A percentile compares a stretch with the other conserved stretches of the same genome.
phyloP scores from a whole-genome alignment of 2,888 invertebrate species.

The Petrolisthes manimaculis region DNA sequence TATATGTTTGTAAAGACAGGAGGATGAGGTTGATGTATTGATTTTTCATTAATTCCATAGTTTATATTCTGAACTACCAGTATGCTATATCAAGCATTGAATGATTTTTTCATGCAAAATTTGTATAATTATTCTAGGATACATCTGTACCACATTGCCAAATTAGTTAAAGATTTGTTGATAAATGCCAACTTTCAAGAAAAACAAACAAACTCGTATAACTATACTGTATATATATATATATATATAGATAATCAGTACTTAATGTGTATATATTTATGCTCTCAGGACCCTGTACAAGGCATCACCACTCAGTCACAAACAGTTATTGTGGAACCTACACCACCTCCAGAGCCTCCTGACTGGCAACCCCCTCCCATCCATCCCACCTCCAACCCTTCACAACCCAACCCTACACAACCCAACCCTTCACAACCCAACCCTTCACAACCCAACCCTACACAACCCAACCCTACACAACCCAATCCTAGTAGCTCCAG shows the following conservation, averaged over 20 bases:
- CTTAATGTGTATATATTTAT: not conserved
- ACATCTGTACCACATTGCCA: too few relatives aligned
- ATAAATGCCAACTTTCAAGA: not conserved
- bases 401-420: not conserved
- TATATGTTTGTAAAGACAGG: too few relatives aligned
- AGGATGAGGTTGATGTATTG: too few relatives aligned
- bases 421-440: not conserved
- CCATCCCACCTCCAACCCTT: not conserved
- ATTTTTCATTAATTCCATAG: too few relatives aligned
- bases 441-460: not conserved
- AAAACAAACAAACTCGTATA: not conserved
- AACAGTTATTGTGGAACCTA: slow-evolving; percentile 45
- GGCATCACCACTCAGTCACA: slow-evolving; percentile 47
- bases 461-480: not conserved
- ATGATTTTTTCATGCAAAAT: not conserved
- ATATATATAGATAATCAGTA: not conserved
- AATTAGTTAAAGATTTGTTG: too few relatives aligned
- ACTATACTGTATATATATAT: not conserved
- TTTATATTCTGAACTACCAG: too few relatives aligned
- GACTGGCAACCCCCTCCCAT: not conserved
- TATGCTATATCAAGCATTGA: too few relatives aligned
- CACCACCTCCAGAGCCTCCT: slow-evolving; percentile 36
- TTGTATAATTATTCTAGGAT: not conserved
- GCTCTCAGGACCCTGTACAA: slow-evolving; percentile 25
- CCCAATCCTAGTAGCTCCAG: not conserved